A percentile compares a stretch with the other conserved stretches of the same genome.
phyloP scores from a whole-genome alignment of 2,888 invertebrate genomes.

The Lumbricus terrestris region DNA sequence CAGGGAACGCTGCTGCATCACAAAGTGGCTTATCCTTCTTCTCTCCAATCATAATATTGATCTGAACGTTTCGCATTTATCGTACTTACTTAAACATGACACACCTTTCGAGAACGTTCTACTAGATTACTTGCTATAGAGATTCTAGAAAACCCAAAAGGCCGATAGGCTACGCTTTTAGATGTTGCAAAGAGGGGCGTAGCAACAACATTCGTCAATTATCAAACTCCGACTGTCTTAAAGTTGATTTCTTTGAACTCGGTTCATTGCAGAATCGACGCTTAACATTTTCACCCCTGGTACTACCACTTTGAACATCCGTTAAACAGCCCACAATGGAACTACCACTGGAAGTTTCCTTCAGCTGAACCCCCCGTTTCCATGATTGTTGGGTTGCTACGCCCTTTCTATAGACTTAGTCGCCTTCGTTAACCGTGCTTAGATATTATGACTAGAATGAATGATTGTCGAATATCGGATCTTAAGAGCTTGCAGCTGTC shows the following conservation, averaged over 20 bases:
- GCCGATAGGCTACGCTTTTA: neutral
- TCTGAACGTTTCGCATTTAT: neutral
- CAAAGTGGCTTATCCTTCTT: neutral
- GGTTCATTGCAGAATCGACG: neutral
- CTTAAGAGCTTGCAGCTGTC: neutral
- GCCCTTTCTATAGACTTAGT: neutral
- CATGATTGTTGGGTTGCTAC: neutral
- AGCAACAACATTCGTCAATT: neutral
- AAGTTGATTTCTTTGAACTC: neutral
- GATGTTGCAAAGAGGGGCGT: neutral
- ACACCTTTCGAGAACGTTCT: neutral
- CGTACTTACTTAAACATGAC: neutral
- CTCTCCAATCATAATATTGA: too few relatives aligned
- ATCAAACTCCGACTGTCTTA: neutral
- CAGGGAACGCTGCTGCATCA: neutral
- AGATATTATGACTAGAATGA: neutral
- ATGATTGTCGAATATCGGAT: constrained; percentile 3
- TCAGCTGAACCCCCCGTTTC: neutral
- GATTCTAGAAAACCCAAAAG: neutral
- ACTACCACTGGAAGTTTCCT: neutral
- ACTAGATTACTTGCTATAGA: neutral
- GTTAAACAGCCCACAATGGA: too few relatives aligned
- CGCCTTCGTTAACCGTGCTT: neutral
- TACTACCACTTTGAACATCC: too few relatives aligned
- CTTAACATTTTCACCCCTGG: neutral